Percentiles rank a stretch among this genome's conserved stretches.
Evolutionary conservation across 1,140 invertebrate genomes (phyloP).

Genomic region (Drosophila subpulchrella): DNA sequence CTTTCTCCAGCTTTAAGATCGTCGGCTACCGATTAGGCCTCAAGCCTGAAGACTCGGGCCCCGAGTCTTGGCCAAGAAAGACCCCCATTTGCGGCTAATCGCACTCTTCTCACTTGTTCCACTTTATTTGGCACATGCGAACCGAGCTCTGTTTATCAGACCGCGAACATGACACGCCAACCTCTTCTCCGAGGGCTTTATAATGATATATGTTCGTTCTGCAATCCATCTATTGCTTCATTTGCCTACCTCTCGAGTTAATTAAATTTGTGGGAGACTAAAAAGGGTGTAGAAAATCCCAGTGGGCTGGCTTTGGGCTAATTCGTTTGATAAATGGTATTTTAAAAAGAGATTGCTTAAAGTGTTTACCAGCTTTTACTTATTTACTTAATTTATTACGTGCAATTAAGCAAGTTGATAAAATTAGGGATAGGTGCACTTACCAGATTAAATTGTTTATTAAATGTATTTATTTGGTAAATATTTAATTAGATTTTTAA

Average conservation of each 20-base stretch:
- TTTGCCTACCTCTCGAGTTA: constrained; percentile 36
- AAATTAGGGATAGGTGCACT: too few relatives aligned
- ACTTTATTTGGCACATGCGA: constrained; percentile 66
- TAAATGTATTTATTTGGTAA: too few relatives aligned
- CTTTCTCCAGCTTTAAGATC: constrained; percentile 36
- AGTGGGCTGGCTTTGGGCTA: background rate
- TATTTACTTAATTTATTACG: too few relatives aligned
- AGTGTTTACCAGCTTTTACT: too few relatives aligned
- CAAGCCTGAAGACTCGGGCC: background rate
- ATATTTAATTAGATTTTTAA: too few relatives aligned
- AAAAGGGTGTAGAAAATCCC: background rate
- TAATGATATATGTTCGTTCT: constrained; percentile 14
- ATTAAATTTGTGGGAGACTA: constrained; percentile 11
- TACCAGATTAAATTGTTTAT: too few relatives aligned
- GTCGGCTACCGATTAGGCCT: constrained; percentile 16
- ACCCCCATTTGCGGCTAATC: constrained; percentile 27
- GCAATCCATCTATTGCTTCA: constrained; percentile 31
- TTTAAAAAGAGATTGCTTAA: background rate
- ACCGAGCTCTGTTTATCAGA: constrained; percentile 37
- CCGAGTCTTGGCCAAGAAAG: constrained; percentile 28
- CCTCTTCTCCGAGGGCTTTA: constrained; percentile 15
- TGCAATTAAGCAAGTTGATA: too few relatives aligned
- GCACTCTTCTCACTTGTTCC: constrained; percentile 53
- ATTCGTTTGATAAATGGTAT: background rate
- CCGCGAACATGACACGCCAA: constrained; percentile 37